Conservation (phyloP, 2,888 invertebrate genomes). For the Vesta saturnalis region DNA sequence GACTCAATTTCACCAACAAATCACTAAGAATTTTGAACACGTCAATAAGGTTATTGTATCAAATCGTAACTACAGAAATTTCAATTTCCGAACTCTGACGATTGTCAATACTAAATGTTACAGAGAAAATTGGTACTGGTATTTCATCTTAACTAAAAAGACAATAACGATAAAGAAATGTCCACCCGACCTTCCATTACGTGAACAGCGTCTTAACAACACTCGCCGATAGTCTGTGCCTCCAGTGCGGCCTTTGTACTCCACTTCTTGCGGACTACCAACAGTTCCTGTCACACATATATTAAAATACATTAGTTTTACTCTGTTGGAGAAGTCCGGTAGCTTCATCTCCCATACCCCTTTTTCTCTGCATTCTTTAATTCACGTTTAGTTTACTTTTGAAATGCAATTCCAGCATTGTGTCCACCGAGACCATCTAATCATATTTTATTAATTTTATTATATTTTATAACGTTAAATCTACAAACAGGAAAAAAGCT, state of each 20-base stretch:
- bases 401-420: slow-evolving; percentile 8
- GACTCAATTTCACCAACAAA: slow-evolving; percentile 8
- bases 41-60: no score
- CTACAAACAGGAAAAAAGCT: neutral
- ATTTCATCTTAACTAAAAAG: slow-evolving; percentile 43
- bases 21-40: slow-evolving; percentile 1
- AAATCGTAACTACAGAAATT: no score
- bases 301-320: slow-evolving; percentile 52
- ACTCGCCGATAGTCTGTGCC: slow-evolving; percentile 45
- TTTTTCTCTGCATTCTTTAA: slow-evolving; percentile 32
- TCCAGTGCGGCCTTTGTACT: slow-evolving; percentile 51
- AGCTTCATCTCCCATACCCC: slow-evolving; percentile 27
- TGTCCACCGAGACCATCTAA: neutral
- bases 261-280: slow-evolving; percentile 54
- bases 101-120: slow-evolving; percentile 29
- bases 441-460: slow-evolving; percentile 14
- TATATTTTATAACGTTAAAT: neutral
- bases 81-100: no score
- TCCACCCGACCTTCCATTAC: slow-evolving; percentile 54
- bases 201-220: slow-evolving; percentile 52
- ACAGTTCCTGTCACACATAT: slow-evolving; percentile 58
- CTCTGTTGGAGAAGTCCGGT: slow-evolving; percentile 35
- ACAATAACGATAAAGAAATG: slow-evolving; percentile 50
- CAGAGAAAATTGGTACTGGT: slow-evolving; percentile 33
- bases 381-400: slow-evolving; percentile 13